Evolutionary conservation across 2,113 vertebrate species (phyloP).

Genomic region (Engystomops pustulosus): DNA sequence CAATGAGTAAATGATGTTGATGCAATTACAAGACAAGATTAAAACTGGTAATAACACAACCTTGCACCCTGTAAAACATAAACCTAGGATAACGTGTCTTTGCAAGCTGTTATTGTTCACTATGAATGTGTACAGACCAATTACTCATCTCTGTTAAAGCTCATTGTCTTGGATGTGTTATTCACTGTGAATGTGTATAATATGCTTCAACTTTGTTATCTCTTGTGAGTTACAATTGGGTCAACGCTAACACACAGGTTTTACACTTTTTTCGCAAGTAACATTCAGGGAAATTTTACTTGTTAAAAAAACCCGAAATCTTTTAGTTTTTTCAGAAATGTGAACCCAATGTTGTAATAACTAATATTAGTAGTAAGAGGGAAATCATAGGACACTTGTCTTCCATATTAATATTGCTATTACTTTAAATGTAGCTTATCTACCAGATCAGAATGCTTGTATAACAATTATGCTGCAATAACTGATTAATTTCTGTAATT

Average conservation of each 20-base stretch:
- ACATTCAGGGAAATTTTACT: no score
- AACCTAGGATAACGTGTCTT: not conserved
- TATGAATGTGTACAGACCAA: not conserved
- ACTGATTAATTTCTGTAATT: not conserved
- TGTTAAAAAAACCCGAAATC: no score
- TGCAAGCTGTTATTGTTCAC: not conserved
- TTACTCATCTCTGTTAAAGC: conserved; percentile 22
- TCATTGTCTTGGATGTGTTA: not conserved
- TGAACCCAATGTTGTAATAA: not conserved
- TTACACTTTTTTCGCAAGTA: not conserved
- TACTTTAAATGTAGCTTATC: not conserved
- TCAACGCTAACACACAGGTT: no score
- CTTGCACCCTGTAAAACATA: not conserved
- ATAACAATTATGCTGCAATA: no score
- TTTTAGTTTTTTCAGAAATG: no score
- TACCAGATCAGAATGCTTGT: no score
- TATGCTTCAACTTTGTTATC: not conserved
- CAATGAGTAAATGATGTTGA: not conserved
- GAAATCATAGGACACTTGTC: not conserved
- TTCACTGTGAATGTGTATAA: not conserved
- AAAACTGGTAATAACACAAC: conserved; percentile 1
- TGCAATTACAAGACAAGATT: conserved; percentile 4
- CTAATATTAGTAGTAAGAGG: not conserved
- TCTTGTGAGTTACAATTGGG: not conserved
- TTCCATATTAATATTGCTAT: not conserved